These are phyloP conservation scores for Bicyclus anynana DNA, from an alignment of 1,140 invertebrate genomes.

Conservation along the genomic window DNA sequence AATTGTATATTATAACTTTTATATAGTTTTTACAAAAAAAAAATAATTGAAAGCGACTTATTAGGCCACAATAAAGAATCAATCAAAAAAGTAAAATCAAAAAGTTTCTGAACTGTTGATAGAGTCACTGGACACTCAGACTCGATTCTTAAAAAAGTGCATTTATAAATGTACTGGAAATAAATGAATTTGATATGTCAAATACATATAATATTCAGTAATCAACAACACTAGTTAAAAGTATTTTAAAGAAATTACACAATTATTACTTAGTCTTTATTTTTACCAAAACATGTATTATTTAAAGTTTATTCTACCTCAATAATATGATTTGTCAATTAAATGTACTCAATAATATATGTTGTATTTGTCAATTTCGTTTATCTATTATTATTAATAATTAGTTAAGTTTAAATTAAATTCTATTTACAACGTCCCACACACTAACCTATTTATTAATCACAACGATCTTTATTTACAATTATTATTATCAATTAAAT, in stretches of 20 bases:
- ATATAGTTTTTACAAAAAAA: too few relatives aligned
- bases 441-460: slow-evolving; percentile 15
- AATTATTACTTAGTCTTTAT: slow-evolving; percentile 3
- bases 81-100: too few relatives aligned
- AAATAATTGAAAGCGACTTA: too few relatives aligned
- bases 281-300: background rate
- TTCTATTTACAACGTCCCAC: slow-evolving; percentile 15
- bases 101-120: too few relatives aligned
- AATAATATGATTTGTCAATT: slow-evolving; percentile 34
- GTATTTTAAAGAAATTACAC: too few relatives aligned
- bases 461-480: slow-evolving; percentile 30
- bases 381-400: slow-evolving; percentile 25
- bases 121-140: too few relatives aligned
- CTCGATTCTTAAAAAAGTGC: too few relatives aligned
- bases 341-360: background rate
- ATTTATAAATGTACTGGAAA: too few relatives aligned
- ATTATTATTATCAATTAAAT: slow-evolving; percentile 7
- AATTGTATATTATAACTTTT: too few relatives aligned
- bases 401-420: slow-evolving; percentile 8
- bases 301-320: slow-evolving; percentile 25
- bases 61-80: too few relatives aligned
- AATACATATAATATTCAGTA: too few relatives aligned
- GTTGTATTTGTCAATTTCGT: slow-evolving; percentile 20
- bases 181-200: too few relatives aligned
- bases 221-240: background rate